Percentiles rank a stretch among this genome's conserved stretches.
These are phyloP conservation scores for Spisula subtruncata DNA, from an alignment of 2,888 invertebrate genomes.

Conservation along the genomic window DNA sequence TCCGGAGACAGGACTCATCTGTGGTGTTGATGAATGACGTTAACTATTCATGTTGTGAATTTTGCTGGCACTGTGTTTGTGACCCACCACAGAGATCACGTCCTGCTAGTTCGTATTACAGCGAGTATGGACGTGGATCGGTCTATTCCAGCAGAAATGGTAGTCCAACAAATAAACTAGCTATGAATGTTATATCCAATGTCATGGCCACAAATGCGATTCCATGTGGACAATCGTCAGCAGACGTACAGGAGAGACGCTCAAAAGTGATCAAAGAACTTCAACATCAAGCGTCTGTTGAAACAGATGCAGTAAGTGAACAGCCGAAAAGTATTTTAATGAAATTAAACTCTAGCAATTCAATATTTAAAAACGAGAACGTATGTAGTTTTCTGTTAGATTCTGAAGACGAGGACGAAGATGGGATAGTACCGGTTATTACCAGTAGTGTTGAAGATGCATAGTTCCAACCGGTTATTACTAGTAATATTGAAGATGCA, in stretches of 20 bases:
- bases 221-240: not conserved
- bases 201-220: constrained; percentile 34
- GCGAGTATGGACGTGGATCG: constrained; percentile 38
- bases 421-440: too few species aligned
- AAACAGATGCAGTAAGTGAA: constrained; percentile 24
- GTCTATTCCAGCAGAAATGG: constrained; percentile 19
- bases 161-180: constrained; percentile 45
- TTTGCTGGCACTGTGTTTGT: constrained; percentile 79
- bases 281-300: constrained; percentile 50
- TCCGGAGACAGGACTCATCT: constrained; percentile 29
- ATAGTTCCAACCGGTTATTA: too few species aligned
- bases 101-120: constrained; percentile 38
- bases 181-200: constrained; percentile 32
- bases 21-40: constrained; percentile 50
- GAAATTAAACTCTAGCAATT: not conserved
- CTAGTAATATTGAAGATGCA: too few species aligned
- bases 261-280: constrained; percentile 39
- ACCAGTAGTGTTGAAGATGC: too few species aligned
- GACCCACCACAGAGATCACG: constrained; percentile 71
- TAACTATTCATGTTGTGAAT: constrained; percentile 73
- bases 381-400: constrained; percentile 3
- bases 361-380: constrained; percentile 12
- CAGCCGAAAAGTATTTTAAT: constrained; percentile 33
- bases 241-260: constrained; percentile 24
- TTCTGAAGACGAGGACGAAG: not conserved